Base-by-base conservation (phyloP, 2,888 invertebrate genomes). In the Dermolepida albohirtum region DNA sequence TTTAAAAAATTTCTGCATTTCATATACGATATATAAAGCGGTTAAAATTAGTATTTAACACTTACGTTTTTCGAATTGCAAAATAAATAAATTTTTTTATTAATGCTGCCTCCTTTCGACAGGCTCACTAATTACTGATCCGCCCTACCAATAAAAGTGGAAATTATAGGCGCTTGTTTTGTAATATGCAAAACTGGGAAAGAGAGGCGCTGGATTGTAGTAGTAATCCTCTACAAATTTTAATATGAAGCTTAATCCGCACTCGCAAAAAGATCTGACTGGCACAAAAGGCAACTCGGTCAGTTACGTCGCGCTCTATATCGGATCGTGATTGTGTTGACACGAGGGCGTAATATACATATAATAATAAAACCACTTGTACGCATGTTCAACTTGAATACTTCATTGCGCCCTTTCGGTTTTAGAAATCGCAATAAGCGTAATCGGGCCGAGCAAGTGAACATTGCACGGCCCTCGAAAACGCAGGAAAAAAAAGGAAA, bases 191-290 rank as follows among this genome's bases (percentile, higher is more conserved):
- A n/a, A n/a, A n/a, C n/a, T n/a, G n/a, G n/a, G n/a, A n/a, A n/a
- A 4, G 6, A 34, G 34, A 34, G 34, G 34, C 34, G 6, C 6
- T 34, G 10, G 6, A 1, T 8, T 34, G 34, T 34, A 16, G 39
- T n/a, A 52, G 14, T 59, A 66, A 66, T 59, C 59, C 49, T 5
- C 17, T 17, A 59, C 12, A 66, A 66, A 66, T 59, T 66, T 59
- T 66, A 66, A 66, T 66, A 66, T 59, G 27, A 44, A 39, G 39
- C 16, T 39, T 40, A 49, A 43, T 29, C 43, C 65, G 52, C 41
- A 64, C 47, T 49, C 63, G 22, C 47, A 44, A 29, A 22, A 29
- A 49, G 50, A 64, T n/a, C 14, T 34, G 34, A 1, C 34, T 10
- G 50, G 40, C 29, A 49, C 34, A 63, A 14, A 17, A 51, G 22